A percentile compares a stretch with the other conserved stretches of the same genome.
These are phyloP conservation scores for Ibidorhyncha struthersii DNA, from an alignment of 2,113 vertebrate genomes.

Conservation along the genomic window DNA sequence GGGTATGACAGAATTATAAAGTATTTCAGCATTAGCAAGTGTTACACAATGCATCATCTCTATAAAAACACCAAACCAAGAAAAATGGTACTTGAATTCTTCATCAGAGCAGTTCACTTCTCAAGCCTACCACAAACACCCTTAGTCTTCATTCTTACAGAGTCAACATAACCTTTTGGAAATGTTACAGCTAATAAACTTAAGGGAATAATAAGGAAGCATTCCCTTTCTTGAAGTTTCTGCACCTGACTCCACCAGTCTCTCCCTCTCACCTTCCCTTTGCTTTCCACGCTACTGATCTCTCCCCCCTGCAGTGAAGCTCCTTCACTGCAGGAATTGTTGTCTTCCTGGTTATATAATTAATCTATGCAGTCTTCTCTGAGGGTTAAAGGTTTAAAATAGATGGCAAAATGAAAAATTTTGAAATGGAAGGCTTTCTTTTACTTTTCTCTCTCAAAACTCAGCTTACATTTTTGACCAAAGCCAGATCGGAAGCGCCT, in stretches of 20 bases:
- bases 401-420: background rate
- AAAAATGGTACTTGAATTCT: background rate
- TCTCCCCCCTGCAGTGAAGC: too few relatives aligned
- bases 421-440: background rate
- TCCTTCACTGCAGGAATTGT: background rate
- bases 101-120: background rate
- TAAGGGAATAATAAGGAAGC: background rate
- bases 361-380: fast-evolving
- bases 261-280: fast-evolving
- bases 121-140: background rate
- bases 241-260: background rate
- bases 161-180: background rate
- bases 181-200: background rate
- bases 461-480: background rate
- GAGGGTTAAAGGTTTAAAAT: background rate
- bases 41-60: background rate
- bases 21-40: background rate
- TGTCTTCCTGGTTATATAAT: fast-evolving
- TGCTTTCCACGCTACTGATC: too few relatives aligned
- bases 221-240: background rate
- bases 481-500: background rate
- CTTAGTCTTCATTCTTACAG: background rate
- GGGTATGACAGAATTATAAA: background rate
- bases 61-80: background rate
- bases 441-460: background rate